A percentile compares a stretch with the other conserved stretches of the same genome.
Evolutionary conservation across 2,113 vertebrate species (phyloP).

Genomic region (Bathybates hornii): DNA sequence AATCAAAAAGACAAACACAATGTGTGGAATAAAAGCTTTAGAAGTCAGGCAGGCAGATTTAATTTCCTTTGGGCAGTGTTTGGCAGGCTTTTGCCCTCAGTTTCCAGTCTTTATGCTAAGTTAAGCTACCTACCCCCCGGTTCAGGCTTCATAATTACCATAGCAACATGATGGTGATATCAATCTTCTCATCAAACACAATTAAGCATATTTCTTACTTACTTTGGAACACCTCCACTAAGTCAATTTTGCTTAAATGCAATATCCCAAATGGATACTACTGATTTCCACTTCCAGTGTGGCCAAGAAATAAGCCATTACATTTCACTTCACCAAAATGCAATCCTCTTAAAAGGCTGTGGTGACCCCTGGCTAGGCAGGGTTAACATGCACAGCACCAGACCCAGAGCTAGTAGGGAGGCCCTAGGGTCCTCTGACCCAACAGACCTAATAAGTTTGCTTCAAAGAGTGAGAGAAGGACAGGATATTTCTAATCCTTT

Average conservation of each 20-base stretch:
- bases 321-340: background rate
- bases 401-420: background rate
- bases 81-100: background rate
- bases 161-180: background rate
- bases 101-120: background rate
- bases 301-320: conserved; percentile 23
- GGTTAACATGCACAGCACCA: background rate
- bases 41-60: background rate
- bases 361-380: background rate
- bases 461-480: conserved; percentile 9
- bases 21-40: background rate
- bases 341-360: conserved; percentile 26
- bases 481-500: conserved; percentile 35
- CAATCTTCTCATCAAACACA: background rate
- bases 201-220: background rate
- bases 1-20: background rate
- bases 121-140: background rate
- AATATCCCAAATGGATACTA: background rate
- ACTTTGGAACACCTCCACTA: background rate
- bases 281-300: background rate
- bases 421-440: background rate
- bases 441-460: background rate
- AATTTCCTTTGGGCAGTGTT: background rate
- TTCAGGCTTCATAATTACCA: background rate
- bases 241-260: background rate